Evolutionary conservation across 2,113 vertebrate genomes (phyloP).

Genomic region (Pandion haliaetus): DNA sequence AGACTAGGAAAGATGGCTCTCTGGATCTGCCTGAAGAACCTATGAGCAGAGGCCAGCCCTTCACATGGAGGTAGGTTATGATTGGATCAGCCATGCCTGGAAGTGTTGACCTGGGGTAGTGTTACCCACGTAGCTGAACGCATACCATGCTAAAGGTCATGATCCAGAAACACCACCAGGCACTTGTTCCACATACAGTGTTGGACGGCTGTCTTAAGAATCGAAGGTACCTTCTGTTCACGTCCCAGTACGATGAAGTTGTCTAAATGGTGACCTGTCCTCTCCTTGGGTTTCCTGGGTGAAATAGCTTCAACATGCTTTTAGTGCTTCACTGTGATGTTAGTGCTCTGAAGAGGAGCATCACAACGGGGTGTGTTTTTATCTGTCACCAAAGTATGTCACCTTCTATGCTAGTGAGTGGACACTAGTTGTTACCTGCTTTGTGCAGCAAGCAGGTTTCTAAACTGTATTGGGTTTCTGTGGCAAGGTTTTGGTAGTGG

Average conservation of each 20-base stretch:
- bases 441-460: background rate
- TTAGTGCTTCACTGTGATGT: background rate
- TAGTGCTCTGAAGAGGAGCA: background rate
- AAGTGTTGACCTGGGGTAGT: background rate
- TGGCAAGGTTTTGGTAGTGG: too few species aligned
- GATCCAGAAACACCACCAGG: background rate
- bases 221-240: background rate
- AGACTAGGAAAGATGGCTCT: background rate
- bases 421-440: background rate
- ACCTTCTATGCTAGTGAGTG: background rate
- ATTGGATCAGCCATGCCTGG: background rate
- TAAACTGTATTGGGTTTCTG: too few species aligned
- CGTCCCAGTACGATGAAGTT: background rate
- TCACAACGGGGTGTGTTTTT: background rate
- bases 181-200: background rate
- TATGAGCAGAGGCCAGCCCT: background rate
- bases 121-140: accelerated
- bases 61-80: background rate
- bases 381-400: background rate
- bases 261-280: background rate
- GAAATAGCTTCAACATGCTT: background rate
- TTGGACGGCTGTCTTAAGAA: background rate
- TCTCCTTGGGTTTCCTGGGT: background rate
- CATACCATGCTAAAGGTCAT: background rate
- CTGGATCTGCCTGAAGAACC: background rate